Conservation (phyloP, 2,113 vertebrate genomes). For the Martes martes region DNA sequence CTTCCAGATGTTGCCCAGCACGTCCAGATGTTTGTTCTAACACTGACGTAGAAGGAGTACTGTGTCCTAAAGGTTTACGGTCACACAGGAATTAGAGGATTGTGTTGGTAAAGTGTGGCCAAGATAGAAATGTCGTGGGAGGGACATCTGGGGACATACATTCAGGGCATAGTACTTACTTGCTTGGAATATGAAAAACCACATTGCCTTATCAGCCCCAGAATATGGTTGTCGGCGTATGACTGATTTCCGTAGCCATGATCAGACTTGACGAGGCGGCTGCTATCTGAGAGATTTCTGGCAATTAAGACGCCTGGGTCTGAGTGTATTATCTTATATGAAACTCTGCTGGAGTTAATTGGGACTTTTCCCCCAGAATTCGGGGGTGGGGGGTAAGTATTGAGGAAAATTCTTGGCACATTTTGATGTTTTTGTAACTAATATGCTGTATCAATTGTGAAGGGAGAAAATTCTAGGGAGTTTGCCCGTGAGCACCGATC, state of each 20-base stretch:
- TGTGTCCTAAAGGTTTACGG: background rate
- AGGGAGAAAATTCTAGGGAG: background rate
- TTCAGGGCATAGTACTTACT: background rate
- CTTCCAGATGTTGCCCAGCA: background rate
- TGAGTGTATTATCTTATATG: background rate
- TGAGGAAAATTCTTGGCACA: background rate
- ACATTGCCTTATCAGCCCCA: background rate
- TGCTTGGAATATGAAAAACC: background rate
- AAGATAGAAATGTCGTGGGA: background rate
- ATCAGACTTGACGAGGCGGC: background rate
- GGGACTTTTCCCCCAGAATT: background rate
- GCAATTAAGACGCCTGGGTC: background rate
- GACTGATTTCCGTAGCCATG: background rate
- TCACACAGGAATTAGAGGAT: background rate
- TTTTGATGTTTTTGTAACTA: slow-evolving; percentile 25
- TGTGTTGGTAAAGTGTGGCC: background rate
- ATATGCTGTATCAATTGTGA: background rate
- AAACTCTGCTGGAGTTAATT: background rate
- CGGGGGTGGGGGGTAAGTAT: background rate
- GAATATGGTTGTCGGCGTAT: background rate
- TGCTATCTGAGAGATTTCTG: background rate
- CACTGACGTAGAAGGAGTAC: background rate
- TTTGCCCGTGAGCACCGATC: background rate
- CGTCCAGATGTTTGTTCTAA: background rate
- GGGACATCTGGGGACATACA: background rate